Conservation (phyloP, 1,140 invertebrate genomes). For the Platorchestia sp. region DNA sequence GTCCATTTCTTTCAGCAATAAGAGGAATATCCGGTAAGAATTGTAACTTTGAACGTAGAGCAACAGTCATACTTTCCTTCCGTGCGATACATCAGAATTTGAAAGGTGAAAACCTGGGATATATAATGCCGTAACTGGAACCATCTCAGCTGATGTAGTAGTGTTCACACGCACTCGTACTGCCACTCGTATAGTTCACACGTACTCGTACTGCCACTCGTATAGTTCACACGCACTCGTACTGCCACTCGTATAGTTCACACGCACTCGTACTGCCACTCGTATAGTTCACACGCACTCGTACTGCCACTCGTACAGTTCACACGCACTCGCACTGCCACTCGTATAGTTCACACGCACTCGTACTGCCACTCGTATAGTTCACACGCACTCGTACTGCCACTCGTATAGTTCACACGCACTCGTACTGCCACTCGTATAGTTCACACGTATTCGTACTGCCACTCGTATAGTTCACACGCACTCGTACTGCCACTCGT, state of each 20-base stretch:
- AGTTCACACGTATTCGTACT: not conserved
- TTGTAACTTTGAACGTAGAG: too few relatives aligned
- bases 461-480: not conserved
- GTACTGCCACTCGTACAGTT: not conserved
- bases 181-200: not conserved
- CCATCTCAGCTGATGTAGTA: too few relatives aligned
- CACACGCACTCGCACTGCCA: not conserved
- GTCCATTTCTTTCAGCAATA: too few relatives aligned
- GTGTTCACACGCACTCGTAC: not conserved
- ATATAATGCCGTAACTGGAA: too few relatives aligned
- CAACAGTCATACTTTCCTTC: too few relatives aligned
- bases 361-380: not conserved
- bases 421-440: not conserved
- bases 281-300: not conserved
- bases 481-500: not conserved
- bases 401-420: not conserved
- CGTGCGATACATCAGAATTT: too few relatives aligned
- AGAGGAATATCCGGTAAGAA: too few relatives aligned
- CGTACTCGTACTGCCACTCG: too few relatives aligned
- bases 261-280: not conserved
- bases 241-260: not conserved
- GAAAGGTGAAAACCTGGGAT: too few relatives aligned
- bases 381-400: not conserved
- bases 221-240: not conserved
- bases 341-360: not conserved